Base-by-base conservation (phyloP, 2,888 invertebrate species). In the Platycnemis pennipes region DNA sequence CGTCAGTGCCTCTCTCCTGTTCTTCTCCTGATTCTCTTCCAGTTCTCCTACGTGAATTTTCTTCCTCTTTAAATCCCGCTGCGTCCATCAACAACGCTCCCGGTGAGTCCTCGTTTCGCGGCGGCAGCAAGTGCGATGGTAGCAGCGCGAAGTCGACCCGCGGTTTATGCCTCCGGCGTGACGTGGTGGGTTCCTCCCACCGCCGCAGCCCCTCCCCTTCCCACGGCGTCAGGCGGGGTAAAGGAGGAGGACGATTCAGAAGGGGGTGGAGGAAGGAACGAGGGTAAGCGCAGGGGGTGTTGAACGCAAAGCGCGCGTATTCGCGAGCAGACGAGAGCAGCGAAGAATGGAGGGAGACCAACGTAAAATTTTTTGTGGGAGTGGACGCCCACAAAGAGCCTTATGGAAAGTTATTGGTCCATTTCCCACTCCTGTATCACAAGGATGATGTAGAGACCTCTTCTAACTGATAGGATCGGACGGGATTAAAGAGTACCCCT, bases 261-360 rank as follows among this genome's bases (percentile, higher is more conserved):
- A 19, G 37, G 4, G 31, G 42, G 56, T 26, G 42, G 56, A 8
- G 89, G 44, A 42, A 42, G 56, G 0, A 0, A 19, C 0, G 46
- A 53, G 42, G 89, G 56, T 56, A 56, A 4, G 53, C 19, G 37
- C 5, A 26, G 26, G 87, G 45, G n/a, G 86, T 42, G 4, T 19
- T n/a, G 45, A 87, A 87, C 45, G 87, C 69, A 31, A n/a, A 69
- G 69, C 69, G 69, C 31, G 31, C 69, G 77, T 87, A 87, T 87
- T 44, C 87, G 87, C 45, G 87, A 46, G 8, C 45, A 5, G 42
- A 86, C 19, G 86, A 11, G 86, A 31, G 11, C n/a, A 22, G 49
- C 49, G 13, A 37, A 19, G 42, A 8, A 26, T 3, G 88, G 0
- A 22, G 49, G 13, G 5, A 7, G 19, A 26, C n/a, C n/a, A n/a